Percentiles rank a stretch among this genome's conserved stretches.
Conservation (phyloP, 2,888 invertebrate genomes). For the Tridacna gigas region DNA sequence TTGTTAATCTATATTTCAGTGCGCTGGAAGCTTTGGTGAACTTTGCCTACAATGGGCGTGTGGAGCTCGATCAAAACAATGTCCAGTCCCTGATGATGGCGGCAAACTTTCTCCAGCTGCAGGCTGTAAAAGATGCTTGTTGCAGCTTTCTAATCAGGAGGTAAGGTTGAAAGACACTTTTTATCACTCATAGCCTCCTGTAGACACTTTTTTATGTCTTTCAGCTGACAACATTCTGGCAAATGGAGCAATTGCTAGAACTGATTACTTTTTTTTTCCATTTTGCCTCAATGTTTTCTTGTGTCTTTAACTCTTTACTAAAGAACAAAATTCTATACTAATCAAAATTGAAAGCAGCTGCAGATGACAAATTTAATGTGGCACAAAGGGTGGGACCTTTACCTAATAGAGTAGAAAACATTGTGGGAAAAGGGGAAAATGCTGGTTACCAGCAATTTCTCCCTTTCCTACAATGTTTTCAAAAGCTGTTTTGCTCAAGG, state of each 20-base stretch:
- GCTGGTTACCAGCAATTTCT: no score
- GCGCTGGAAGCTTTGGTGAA: conserved; percentile 93
- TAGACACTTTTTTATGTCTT: background rate
- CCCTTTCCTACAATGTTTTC: no score
- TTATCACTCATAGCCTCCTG: background rate
- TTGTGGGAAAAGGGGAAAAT: no score
- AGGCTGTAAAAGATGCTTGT: conserved; percentile 93
- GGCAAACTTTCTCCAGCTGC: conserved; percentile 92
- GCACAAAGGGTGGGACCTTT: no score
- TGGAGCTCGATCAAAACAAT: conserved; percentile 91
- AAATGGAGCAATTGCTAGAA: background rate
- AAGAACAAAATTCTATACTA: no score
- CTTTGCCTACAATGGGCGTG: conserved; percentile 92
- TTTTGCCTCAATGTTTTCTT: no score
- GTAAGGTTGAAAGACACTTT: conserved; percentile 80
- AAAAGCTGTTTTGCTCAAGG: no score
- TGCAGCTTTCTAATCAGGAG: conserved; percentile 92
- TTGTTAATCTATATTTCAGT: conserved; percentile 85
- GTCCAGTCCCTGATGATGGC: conserved; percentile 94
- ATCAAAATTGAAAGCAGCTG: no score
- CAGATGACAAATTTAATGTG: no score
- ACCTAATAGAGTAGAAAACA: no score
- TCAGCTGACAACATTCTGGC: background rate
- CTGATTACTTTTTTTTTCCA: no score
- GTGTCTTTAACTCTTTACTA: no score